Conservation (phyloP, 2,888 invertebrate genomes). For the Cylloceria caligata region DNA sequence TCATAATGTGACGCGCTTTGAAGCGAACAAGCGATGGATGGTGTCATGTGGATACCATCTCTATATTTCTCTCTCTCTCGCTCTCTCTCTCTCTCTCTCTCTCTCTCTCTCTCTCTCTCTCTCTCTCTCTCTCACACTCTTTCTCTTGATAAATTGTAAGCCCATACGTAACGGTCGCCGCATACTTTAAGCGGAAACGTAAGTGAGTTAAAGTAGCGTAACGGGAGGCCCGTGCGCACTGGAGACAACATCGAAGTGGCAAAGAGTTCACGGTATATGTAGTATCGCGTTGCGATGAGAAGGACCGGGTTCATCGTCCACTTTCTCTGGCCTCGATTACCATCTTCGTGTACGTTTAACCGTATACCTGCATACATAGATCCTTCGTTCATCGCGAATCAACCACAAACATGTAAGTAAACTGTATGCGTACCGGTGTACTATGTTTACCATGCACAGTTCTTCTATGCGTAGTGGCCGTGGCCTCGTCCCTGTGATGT, state of each 20-base stretch:
- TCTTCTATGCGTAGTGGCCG: slow-evolving; percentile 3
- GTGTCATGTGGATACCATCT: slow-evolving; percentile 62
- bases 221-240: slow-evolving; percentile 61
- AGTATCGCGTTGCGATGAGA: slow-evolving; percentile 58
- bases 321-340: slow-evolving; percentile 79
- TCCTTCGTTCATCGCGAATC: slow-evolving; percentile 45
- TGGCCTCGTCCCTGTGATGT: slow-evolving; percentile 25
- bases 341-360: slow-evolving; percentile 55
- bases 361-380: slow-evolving; percentile 37
- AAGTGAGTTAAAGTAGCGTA: slow-evolving; percentile 74
- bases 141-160: slow-evolving; percentile 49
- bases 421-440: neutral
- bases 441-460: slow-evolving; percentile 7
- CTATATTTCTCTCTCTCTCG: slow-evolving; percentile 3
- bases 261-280: slow-evolving; percentile 32
- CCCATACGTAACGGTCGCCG: slow-evolving; percentile 62
- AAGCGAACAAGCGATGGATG: slow-evolving; percentile 40
- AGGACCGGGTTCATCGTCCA: slow-evolving; percentile 79
- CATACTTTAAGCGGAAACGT: slow-evolving; percentile 72
- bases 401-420: slow-evolving; percentile 25
- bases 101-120: neutral
- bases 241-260: slow-evolving; percentile 33
- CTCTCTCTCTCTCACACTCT: too few species aligned
- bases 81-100: neutral
- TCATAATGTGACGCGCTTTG: slow-evolving; percentile 13